Evolutionary conservation across 2,797 vertebrate species (phyloP).

Genomic region (Tauraco hartlaubi): DNA sequence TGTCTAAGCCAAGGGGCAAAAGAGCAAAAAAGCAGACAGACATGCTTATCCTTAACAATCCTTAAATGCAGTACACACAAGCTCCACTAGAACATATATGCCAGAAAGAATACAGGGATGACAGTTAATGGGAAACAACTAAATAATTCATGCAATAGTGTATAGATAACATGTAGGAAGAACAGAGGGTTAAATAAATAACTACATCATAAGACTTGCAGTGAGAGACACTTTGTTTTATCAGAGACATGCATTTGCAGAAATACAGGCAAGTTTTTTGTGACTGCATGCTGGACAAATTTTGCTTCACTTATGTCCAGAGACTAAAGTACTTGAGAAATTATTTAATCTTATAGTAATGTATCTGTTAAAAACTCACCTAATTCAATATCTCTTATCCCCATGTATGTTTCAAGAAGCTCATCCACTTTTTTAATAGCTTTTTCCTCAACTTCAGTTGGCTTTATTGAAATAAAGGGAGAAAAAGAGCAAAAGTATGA

Average conservation of each 20-base stretch:
- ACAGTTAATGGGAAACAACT: not conserved
- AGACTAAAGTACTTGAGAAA: not conserved
- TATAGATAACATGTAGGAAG: not conserved
- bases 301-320: not conserved
- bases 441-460: constrained; percentile 91
- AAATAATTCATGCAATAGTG: not conserved
- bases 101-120: not conserved
- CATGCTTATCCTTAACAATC: not conserved
- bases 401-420: constrained; percentile 96
- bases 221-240: not conserved
- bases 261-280: not conserved
- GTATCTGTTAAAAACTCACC: constrained; percentile 81
- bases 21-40: not conserved
- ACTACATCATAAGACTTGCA: not conserved
- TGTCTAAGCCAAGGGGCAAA: not conserved
- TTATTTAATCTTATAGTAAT: not conserved
- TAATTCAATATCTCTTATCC: constrained; percentile 93
- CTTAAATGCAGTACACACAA: not conserved
- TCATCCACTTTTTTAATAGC: constrained; percentile 94
- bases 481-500: not conserved
- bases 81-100: not conserved
- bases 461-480: constrained; percentile 79
- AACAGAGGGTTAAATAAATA: not conserved
- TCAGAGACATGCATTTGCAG: not conserved
- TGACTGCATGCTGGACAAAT: not conserved